Conservation (phyloP, 2,888 invertebrate species). For the Hemithea aestivaria region DNA sequence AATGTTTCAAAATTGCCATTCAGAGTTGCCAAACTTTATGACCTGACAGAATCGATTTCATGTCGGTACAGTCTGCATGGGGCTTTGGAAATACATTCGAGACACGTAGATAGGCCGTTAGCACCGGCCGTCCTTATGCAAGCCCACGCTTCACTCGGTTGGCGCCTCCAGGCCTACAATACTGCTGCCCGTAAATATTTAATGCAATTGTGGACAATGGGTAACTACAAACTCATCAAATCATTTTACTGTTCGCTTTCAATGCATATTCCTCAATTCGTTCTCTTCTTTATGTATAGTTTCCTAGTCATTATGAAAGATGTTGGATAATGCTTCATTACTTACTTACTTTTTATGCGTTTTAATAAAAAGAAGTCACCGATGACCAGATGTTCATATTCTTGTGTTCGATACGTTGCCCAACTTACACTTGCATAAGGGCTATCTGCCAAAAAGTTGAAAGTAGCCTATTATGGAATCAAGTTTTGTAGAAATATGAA, state of each 20-base stretch:
- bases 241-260: constrained; percentile 1
- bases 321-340: too few relatives aligned
- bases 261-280: not conserved
- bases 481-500: constrained; percentile 3
- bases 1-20: constrained; percentile 32
- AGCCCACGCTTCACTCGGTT: constrained; percentile 52
- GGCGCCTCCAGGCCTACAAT: constrained; percentile 9
- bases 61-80: constrained; percentile 11
- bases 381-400: constrained; percentile 3
- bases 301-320: too few relatives aligned
- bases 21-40: constrained; percentile 18
- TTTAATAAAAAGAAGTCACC: not conserved
- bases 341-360: too few relatives aligned
- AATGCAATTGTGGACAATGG: constrained; percentile 6
- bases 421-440: constrained; percentile 21
- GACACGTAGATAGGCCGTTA: constrained; percentile 52
- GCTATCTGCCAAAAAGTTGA: constrained; percentile 19
- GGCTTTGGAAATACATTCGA: constrained; percentile 43
- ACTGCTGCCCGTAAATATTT: constrained; percentile 7
- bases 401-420: constrained; percentile 15
- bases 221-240: constrained; percentile 1
- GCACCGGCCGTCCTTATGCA: constrained; percentile 50
- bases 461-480: constrained; percentile 4
- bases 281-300: too few relatives aligned
- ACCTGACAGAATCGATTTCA: constrained; percentile 24